These are phyloP conservation scores for Amphibalanus amphitrite DNA, from an alignment of 1,140 invertebrate genomes.

Conservation along the genomic window DNA sequence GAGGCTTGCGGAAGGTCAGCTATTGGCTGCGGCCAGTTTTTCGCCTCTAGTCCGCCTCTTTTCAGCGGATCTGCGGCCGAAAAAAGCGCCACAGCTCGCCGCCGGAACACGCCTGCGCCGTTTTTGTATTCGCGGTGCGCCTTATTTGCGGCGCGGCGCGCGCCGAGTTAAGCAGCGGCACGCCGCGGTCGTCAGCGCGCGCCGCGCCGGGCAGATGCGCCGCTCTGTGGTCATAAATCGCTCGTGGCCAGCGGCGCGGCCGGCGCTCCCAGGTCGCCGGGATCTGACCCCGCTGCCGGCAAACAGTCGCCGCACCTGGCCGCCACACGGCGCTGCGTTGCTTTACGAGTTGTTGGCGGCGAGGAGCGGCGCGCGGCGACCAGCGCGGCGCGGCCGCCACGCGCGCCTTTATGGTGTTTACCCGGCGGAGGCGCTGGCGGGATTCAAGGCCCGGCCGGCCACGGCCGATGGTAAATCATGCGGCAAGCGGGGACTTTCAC, in stretches of 20 bases:
- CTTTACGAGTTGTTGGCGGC: background rate
- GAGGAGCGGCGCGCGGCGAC: too few relatives aligned
- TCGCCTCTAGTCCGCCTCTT: too few relatives aligned
- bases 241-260: too few relatives aligned
- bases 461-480: background rate
- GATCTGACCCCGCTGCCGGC: background rate
- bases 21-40: background rate
- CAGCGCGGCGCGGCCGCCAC: too few relatives aligned
- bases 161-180: background rate
- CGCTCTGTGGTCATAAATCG: background rate
- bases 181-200: background rate
- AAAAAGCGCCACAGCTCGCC: background rate
- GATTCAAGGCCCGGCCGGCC: background rate
- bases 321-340: background rate
- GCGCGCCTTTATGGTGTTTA: background rate
- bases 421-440: background rate
- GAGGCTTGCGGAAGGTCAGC: background rate
- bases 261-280: background rate
- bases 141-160: background rate
- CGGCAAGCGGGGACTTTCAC: background rate
- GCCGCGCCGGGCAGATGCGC: background rate
- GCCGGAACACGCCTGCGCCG: background rate
- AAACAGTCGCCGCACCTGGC: background rate
- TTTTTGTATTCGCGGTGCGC: background rate
- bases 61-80: background rate